Conservation (phyloP, 2,113 vertebrate species). For the Carettochelys insculpta region DNA sequence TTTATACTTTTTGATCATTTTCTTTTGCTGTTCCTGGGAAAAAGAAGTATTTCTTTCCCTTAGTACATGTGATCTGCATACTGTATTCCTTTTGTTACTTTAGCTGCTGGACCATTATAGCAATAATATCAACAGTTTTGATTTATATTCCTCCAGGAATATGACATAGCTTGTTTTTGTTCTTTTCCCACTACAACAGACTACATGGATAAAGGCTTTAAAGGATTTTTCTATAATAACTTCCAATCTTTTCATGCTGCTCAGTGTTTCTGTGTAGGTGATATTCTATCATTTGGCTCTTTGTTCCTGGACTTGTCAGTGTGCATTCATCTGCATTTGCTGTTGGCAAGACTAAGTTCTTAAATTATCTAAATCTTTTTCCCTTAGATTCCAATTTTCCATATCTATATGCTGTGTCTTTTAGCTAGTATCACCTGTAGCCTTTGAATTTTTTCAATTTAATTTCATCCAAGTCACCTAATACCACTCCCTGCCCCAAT, state of each 20-base stretch:
- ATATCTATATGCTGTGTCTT: conserved; percentile 11
- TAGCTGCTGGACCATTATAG: conserved; percentile 8
- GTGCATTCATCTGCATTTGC: conserved; percentile 51
- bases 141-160: conserved; percentile 43
- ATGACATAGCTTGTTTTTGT: conserved; percentile 31
- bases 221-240: conserved; percentile 52
- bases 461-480: conserved; percentile 1
- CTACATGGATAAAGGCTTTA: conserved; percentile 35
- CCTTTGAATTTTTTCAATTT: conserved; percentile 19
- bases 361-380: conserved; percentile 45
- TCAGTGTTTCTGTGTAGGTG: conserved; percentile 45
- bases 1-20: background rate
- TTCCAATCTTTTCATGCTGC: conserved; percentile 27
- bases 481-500: background rate
- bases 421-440: conserved; percentile 20
- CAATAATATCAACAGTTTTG: conserved; percentile 46
- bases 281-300: conserved; percentile 24
- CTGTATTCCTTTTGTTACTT: background rate
- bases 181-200: conserved; percentile 23
- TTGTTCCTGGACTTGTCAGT: conserved; percentile 51
- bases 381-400: conserved; percentile 21
- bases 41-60: background rate
- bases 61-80: background rate
- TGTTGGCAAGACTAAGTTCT: conserved; percentile 47
- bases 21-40: conserved; percentile 12